phyloP scores from a whole-genome alignment of 2,113 vertebrate species.

The Callipepla squamata region DNA sequence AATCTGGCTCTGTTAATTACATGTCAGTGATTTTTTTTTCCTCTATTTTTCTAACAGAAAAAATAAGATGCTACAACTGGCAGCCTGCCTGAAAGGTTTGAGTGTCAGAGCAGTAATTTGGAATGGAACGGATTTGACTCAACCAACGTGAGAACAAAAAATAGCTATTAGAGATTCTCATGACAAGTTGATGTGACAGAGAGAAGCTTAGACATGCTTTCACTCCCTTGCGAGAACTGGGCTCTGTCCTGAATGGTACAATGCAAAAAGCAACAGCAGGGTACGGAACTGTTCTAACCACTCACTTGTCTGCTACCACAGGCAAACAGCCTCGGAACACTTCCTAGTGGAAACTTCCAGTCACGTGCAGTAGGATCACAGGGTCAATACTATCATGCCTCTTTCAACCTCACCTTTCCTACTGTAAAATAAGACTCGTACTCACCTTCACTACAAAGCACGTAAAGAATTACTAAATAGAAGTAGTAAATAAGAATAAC shows the following conservation, averaged over 20 bases:
- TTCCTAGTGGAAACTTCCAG: background rate
- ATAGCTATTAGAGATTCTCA: slow-evolving; percentile 14
- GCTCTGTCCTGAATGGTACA: background rate
- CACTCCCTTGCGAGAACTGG: background rate
- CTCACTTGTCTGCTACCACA: accelerated
- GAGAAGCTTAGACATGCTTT: background rate
- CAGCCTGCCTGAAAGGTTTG: slow-evolving; percentile 33
- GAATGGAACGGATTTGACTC: slow-evolving; percentile 20
- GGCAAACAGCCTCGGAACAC: background rate
- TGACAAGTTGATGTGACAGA: slow-evolving; percentile 12
- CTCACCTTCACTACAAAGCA: background rate
- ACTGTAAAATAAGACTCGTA: background rate
- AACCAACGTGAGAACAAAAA: background rate
- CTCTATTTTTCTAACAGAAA: slow-evolving; percentile 2
- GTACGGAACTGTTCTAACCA: background rate
- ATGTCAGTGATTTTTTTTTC: background rate
- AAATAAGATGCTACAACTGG: slow-evolving; percentile 20
- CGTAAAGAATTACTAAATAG: background rate
- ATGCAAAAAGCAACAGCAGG: background rate
- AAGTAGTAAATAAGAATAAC: background rate
- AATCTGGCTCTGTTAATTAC: slow-evolving; percentile 34
- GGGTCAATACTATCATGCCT: background rate
- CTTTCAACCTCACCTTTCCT: background rate
- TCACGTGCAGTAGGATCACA: background rate
- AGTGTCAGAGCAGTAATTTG: slow-evolving; percentile 29